These are phyloP conservation scores for Myzus persicae DNA, from an alignment of 1,140 invertebrate genomes.

Conservation along the genomic window DNA sequence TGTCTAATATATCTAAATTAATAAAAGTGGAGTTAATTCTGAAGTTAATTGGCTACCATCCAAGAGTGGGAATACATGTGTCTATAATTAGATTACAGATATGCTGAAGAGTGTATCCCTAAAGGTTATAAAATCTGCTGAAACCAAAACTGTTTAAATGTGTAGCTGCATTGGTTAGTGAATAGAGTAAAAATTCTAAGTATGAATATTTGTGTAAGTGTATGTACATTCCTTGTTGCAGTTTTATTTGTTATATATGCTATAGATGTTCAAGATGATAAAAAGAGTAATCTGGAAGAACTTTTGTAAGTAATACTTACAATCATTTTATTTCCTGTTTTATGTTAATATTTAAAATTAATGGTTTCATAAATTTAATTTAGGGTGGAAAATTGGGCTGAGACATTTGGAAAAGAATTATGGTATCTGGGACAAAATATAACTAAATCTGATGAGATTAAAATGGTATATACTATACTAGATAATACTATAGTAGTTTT, in stretches of 20 bases:
- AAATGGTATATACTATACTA: conserved; percentile 64
- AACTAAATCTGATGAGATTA: conserved; percentile 70
- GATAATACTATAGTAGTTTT: not conserved
- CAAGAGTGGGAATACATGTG: conserved; percentile 46
- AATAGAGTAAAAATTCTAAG: not conserved
- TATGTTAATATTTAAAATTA: not conserved
- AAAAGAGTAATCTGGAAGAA: conserved; percentile 37
- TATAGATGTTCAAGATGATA: conserved; percentile 36
- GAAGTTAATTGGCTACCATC: conserved; percentile 42
- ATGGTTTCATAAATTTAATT: conserved; percentile 56
- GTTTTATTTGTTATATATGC: conserved; percentile 43
- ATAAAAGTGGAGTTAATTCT: conserved; percentile 2
- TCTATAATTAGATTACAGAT: conserved; percentile 51
- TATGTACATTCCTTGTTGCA: conserved; percentile 11
- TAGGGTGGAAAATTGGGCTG: conserved; percentile 71
- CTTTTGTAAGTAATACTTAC: conserved; percentile 41
- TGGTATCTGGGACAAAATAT: conserved; percentile 70
- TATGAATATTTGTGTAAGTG: conserved; percentile 42
- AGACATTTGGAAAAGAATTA: conserved; percentile 70
- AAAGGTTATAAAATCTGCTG: conserved; percentile 24
- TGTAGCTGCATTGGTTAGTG: not conserved
- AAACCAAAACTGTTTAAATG: not conserved
- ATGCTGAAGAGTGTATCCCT: not conserved
- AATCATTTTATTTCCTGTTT: not conserved
- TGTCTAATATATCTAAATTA: conserved; percentile 19